Base-by-base conservation (phyloP, 2,888 invertebrate genomes). In the Torymus texanus region DNA sequence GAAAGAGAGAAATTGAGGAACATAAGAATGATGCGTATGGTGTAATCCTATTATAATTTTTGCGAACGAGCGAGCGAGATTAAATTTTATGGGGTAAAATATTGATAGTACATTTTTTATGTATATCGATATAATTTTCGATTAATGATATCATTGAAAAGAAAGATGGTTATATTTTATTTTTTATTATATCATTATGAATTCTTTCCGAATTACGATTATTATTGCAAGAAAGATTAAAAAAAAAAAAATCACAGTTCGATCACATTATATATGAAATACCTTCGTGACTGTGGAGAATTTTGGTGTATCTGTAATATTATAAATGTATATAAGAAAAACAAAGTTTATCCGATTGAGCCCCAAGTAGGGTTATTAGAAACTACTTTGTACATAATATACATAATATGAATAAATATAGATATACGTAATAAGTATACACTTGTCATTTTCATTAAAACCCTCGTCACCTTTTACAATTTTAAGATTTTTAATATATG, bases 381-480 rank as follows among this genome's bases (percentile, higher is more conserved):
- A 84, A 85, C 83, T 86, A 87, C 86, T 88, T 88, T 88, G 87
- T 88, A 88, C 85, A 88, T 88, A 88, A 85, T 87, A 88, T 87
- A 88, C 86, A 88, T 88, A 88, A 86, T 84, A 75, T 84, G 84
- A 86, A 87, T 85, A 86, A 86, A 87, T 86, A 87, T 84, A 87
- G 85, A 86, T 87, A 86, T 86, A 86, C 84, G 85, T 87, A 86
- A 73, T 70, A 72, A 56, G 16, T 83, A 41, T 41, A 83, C 83
- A 83, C 82, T 82, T 80, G 81, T 82, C 68, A 77, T 81, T 82
- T 63, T 18, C 8, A 41, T 41, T 41, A 41, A 41, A 41, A 21
- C 21, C 21, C 21, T 8, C 41, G 0, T 8, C 41, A 41, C 10
- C 41, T 8, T 41, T 41, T 41, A 1, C 8, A 41, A 41, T 41